phyloP scores from a whole-genome alignment of 2,797 vertebrate genomes.

The Siniperca undulata region DNA sequence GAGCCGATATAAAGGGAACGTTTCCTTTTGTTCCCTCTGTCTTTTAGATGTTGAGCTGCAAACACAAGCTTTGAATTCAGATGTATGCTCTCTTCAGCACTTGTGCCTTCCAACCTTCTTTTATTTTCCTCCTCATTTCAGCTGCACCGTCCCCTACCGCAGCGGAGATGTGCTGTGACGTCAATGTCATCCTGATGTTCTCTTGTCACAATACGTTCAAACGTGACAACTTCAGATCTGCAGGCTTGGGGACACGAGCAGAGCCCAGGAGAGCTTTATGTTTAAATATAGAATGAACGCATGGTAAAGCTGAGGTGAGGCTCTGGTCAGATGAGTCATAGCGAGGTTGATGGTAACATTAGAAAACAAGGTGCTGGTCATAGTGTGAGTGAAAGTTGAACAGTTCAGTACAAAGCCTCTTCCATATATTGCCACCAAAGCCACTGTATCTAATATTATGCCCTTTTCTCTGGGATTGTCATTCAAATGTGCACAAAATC shows the following conservation, averaged over 20 bases:
- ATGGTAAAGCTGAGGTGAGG: constrained; percentile 24
- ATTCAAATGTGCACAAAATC: constrained; percentile 43
- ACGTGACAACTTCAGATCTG: neutral
- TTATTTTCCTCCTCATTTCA: neutral
- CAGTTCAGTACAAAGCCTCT: constrained; percentile 46
- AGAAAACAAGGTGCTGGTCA: constrained; percentile 30
- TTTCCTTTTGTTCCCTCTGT: constrained; percentile 14
- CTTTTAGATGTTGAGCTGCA: constrained; percentile 5
- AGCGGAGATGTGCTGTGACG: neutral
- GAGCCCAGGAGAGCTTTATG: neutral
- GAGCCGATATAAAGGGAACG: neutral
- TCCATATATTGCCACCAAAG: constrained; percentile 21
- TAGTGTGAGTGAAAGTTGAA: constrained; percentile 40
- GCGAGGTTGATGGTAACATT: constrained; percentile 31
- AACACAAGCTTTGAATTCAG: constrained; percentile 35
- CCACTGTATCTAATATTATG: constrained; percentile 35
- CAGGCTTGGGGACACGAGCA: neutral
- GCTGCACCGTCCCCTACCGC: neutral
- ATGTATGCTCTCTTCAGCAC: neutral
- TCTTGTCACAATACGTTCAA: neutral
- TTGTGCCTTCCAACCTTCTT: neutral
- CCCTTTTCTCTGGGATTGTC: constrained; percentile 28
- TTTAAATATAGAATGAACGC: constrained; percentile 30
- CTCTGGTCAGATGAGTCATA: constrained; percentile 31
- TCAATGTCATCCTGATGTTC: constrained; percentile 8